Evolutionary conservation across 2,888 invertebrate genomes (phyloP).

Genomic region (Heliconius hortense): DNA sequence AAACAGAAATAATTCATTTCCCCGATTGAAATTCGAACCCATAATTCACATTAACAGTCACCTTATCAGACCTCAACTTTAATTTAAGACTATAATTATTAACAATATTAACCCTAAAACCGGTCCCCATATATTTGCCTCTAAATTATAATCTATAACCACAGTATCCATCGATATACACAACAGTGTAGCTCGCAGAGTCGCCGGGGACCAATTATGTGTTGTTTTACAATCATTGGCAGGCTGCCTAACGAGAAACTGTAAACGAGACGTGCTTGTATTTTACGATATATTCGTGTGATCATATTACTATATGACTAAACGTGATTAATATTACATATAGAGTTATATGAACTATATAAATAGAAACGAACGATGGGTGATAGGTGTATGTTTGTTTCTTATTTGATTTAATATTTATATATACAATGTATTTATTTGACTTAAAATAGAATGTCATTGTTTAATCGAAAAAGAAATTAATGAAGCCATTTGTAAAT

Average conservation of each 20-base stretch:
- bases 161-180: not conserved
- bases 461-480: no score
- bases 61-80: not conserved
- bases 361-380: no score
- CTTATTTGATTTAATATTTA: no score
- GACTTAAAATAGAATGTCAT: no score
- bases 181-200: conserved; percentile 1
- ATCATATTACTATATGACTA: conserved; percentile 31
- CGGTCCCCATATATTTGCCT: not conserved
- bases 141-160: conserved; percentile 10
- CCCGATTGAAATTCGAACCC: no score
- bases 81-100: not conserved
- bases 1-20: no score
- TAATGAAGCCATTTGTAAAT: no score
- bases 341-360: not conserved
- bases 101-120: not conserved
- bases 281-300: conserved; percentile 20
- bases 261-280: conserved; percentile 25
- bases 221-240: conserved; percentile 44
- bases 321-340: not conserved
- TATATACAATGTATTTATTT: no score
- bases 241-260: conserved; percentile 41
- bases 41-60: no score
- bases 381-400: no score
- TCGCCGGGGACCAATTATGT: conserved; percentile 40